These are phyloP conservation scores for Nestor notabilis DNA, from an alignment of 2,113 vertebrate species.

Conservation along the genomic window DNA sequence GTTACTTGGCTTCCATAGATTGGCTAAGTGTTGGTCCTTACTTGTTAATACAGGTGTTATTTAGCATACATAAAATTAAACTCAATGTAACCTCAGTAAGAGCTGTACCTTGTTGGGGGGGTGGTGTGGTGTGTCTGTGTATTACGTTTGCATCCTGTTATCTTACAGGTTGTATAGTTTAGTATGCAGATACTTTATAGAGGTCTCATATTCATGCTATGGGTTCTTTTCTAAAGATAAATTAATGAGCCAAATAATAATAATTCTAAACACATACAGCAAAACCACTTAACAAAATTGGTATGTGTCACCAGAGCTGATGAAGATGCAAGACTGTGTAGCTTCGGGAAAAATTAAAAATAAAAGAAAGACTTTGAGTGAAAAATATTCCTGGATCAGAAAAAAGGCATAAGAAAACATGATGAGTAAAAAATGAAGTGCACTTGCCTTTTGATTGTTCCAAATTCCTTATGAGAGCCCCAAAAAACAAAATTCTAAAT, in stretches of 20 bases:
- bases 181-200: background rate
- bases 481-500: background rate
- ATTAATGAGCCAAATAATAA: background rate
- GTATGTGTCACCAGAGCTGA: background rate
- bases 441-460: background rate
- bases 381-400: background rate
- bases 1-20: slow-evolving; percentile 32
- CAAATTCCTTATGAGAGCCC: background rate
- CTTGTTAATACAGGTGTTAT: background rate
- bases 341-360: background rate
- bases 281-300: background rate
- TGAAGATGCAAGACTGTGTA: background rate
- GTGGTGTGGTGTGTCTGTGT: background rate
- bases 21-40: background rate
- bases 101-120: background rate
- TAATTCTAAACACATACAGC: background rate
- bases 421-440: background rate
- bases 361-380: background rate
- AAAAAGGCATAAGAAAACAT: background rate
- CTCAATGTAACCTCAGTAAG: background rate
- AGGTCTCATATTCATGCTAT: background rate
- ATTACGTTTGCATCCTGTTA: background rate
- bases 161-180: background rate
- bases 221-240: background rate
- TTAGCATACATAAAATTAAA: background rate